Base-by-base conservation (phyloP, 2,113 vertebrate species). In the Shinisaurus crocodilurus region DNA sequence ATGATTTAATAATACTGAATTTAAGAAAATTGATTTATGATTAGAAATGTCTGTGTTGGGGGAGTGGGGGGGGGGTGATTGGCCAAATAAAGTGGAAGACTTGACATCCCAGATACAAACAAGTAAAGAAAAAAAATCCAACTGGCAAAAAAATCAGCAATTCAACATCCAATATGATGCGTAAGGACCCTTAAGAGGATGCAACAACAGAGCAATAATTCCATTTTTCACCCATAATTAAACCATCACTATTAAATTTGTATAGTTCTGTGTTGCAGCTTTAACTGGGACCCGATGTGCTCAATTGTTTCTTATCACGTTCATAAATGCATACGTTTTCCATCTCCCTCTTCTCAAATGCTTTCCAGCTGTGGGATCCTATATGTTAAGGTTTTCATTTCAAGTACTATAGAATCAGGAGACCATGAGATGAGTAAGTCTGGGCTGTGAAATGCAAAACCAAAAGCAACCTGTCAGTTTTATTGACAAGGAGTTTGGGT, bases 311-410 rank as follows among this genome's bases (percentile, higher is more conserved):
- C 0, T 88, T 87, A 90, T 69, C 69, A 79, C 25, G 60, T 83
- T 93, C 94, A 93, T 91, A 94, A 94, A 92, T 60, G 77, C 87
- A 87, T 93, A 91, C 89, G 88, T 37, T 95, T 96, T 95, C 95
- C 93, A 94, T 95, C 83, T 87, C 88, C 85, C 63, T 69, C 10
- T 57, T 69, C 80, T 48, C 20, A 95, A 95, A 96, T 92, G 89
- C 18, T 91, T 95, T 94, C 95, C 93, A 95, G 83, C 93, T 96
- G 95, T 43, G 8, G 90, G 75, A 89, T 85, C 0, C 0, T 88
- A 89, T 91, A 94, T 88, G 79, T 92, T 90, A 84, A 70, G 65
- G 18, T 40, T 92, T 92, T 86, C 50, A 93, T 77, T n/a, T 90
- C 82, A 2, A 43, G 45, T 6, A 15, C 67, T 32, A 2, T 81